These are phyloP conservation scores for Caenorhabditis imperialis DNA, from an alignment of 2,888 invertebrate species.

Conservation along the genomic window DNA sequence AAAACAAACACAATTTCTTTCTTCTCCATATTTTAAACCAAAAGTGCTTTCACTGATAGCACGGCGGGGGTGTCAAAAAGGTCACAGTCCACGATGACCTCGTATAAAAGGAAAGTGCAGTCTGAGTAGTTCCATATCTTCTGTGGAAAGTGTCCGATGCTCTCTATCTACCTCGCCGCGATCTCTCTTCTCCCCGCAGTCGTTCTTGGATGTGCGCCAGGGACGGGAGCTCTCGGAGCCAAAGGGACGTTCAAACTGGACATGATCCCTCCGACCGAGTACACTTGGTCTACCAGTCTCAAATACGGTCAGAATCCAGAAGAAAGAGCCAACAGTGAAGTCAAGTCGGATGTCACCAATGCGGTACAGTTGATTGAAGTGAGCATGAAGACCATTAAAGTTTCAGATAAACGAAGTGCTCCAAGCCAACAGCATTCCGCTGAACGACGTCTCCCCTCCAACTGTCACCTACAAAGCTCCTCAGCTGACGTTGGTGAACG, in stretches of 20 bases:
- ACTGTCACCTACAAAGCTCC: conserved; percentile 7
- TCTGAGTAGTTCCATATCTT: not conserved
- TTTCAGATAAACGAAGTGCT: conserved; percentile 40
- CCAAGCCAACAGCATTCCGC: conserved; percentile 30
- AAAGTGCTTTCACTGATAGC: not conserved
- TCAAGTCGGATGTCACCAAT: conserved; percentile 21
- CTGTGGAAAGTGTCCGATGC: no score
- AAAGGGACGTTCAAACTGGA: conserved; percentile 13
- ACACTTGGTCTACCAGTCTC: conserved; percentile 11
- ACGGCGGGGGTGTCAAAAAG: not conserved
- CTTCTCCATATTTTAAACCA: no score
- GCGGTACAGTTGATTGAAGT: conserved; percentile 10
- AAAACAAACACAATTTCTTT: no score
- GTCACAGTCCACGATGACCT: not conserved
- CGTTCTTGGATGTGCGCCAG: conserved; percentile 28
- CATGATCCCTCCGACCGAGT: conserved; percentile 10
- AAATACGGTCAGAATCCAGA: conserved; percentile 1
- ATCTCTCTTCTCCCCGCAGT: not conserved
- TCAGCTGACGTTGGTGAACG: not conserved
- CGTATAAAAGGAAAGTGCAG: conserved; percentile 12
- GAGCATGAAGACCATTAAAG: not conserved
- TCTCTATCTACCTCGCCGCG: conserved; percentile 11
- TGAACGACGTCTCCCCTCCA: conserved; percentile 30
- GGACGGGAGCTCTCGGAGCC: conserved; percentile 22
- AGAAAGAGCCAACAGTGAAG: not conserved